Evolutionary conservation across 2,888 invertebrate genomes (phyloP).

Genomic region (Apodemia zela): DNA sequence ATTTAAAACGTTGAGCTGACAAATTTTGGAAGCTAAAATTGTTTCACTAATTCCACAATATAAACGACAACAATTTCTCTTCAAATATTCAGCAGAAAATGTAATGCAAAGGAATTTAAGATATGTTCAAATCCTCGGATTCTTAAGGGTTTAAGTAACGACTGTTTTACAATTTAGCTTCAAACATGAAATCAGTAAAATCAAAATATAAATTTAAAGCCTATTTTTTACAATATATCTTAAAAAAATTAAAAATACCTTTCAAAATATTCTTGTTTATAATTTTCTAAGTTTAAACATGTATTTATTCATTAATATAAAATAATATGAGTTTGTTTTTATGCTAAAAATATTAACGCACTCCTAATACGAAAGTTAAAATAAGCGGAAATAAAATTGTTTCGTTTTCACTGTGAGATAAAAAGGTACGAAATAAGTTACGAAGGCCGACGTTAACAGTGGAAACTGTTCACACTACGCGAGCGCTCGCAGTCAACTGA

Average conservation of each 20-base stretch:
- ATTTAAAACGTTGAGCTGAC: too few relatives aligned
- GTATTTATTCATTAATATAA: too few relatives aligned
- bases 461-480: slow-evolving; percentile 46
- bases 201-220: too few relatives aligned
- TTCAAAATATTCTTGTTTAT: too few relatives aligned
- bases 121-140: background rate
- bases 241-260: too few relatives aligned
- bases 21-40: too few relatives aligned
- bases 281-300: too few relatives aligned
- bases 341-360: slow-evolving; percentile 25
- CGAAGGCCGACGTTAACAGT: slow-evolving; percentile 38
- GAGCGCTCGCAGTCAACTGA: slow-evolving; percentile 71
- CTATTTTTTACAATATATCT: too few relatives aligned
- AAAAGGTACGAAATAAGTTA: slow-evolving; percentile 65
- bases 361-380: slow-evolving; percentile 17
- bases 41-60: too few relatives aligned
- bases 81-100: background rate
- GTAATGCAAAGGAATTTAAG: background rate
- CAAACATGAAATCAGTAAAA: too few relatives aligned
- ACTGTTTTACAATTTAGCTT: too few relatives aligned
- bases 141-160: background rate
- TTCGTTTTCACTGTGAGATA: background rate
- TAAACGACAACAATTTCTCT: background rate
- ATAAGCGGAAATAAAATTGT: slow-evolving; percentile 16
- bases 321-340: background rate